Evolutionary conservation across 2,113 vertebrate species (phyloP).

Genomic region (Archilochus colubris): DNA sequence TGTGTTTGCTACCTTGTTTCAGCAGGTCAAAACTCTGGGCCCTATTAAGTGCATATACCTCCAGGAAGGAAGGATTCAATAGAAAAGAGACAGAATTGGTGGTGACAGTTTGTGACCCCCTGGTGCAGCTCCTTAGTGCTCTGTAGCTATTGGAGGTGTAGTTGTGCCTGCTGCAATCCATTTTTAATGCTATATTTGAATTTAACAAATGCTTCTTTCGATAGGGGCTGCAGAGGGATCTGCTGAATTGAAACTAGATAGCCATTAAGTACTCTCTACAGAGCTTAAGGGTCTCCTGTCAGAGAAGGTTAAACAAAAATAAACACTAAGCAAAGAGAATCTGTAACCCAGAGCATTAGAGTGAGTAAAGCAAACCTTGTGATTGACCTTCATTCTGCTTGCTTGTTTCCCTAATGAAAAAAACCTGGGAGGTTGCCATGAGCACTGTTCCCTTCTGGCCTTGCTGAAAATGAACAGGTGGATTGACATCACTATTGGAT

Average conservation of each 20-base stretch:
- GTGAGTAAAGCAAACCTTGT: rapidly evolving
- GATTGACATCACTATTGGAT: rapidly evolving
- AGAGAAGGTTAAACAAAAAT: background rate
- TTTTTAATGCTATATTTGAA: background rate
- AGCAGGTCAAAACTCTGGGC: background rate
- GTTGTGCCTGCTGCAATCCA: background rate
- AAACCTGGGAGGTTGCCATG: background rate
- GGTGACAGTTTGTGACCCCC: background rate
- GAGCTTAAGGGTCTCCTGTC: background rate
- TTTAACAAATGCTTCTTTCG: background rate
- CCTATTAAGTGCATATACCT: background rate
- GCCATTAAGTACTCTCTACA: background rate
- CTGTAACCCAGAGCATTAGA: background rate
- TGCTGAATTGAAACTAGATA: background rate
- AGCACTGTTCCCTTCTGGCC: background rate
- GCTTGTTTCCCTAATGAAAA: background rate
- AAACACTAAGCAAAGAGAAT: background rate
- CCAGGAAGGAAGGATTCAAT: background rate
- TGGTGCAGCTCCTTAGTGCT: background rate
- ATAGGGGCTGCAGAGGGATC: background rate
- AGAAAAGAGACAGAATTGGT: background rate
- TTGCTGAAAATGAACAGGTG: background rate
- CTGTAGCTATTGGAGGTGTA: background rate
- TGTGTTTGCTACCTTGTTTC: background rate
- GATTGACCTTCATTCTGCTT: background rate